Evolutionary conservation across 2,888 invertebrate species (phyloP), one percentile per base, ranked within the genome.

Genomic region (Herminia tarsipennalis): DNA sequence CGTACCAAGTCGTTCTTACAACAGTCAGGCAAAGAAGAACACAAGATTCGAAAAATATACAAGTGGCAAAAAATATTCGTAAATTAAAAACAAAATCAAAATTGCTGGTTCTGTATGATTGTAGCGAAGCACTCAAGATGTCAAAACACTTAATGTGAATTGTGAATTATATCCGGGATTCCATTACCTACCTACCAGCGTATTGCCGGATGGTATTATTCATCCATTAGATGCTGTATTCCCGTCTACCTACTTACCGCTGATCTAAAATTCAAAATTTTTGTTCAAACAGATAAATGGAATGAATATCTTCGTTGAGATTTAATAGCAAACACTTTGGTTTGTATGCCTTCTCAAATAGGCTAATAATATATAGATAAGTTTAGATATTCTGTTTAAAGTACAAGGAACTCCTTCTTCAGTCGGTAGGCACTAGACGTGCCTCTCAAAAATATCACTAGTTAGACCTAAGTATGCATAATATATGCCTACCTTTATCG

Each of bases 221-320:
- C 83, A 72, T 78, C 80, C 80, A 78, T 83, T 84, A 83, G 78
- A 74, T 72, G 77, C 55, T 51, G 63, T 59, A 60, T 51, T 64
- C 64, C 65, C 17, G 27, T 22, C 37, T 25, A 61, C 60, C 17
- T 32, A 61, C 61, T 70, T 54, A 67, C 78, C 81, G 65, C 78
- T 65, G 81, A 81, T 81, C 40, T 66, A 45, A 59, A 65, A 65
- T 65, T 65, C 59, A 65, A 66, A 50, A 63, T 45, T 56, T 79
- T 73, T 77, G 73, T 78, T 78, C 72, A 78, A 79, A 77, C 78
- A 78, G 74, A 80, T 78, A 76, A 83, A 81, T 81, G 80, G 76
- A 78, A 77, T 70, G 71, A 78, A 76, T 79, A 71, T 75, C 67
- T 63, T 64, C 61, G 61, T 73, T 67, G 60, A 61, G 66, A 76